These are phyloP conservation scores for Torymus texanus DNA, from an alignment of 2,888 invertebrate species.

Conservation along the genomic window DNA sequence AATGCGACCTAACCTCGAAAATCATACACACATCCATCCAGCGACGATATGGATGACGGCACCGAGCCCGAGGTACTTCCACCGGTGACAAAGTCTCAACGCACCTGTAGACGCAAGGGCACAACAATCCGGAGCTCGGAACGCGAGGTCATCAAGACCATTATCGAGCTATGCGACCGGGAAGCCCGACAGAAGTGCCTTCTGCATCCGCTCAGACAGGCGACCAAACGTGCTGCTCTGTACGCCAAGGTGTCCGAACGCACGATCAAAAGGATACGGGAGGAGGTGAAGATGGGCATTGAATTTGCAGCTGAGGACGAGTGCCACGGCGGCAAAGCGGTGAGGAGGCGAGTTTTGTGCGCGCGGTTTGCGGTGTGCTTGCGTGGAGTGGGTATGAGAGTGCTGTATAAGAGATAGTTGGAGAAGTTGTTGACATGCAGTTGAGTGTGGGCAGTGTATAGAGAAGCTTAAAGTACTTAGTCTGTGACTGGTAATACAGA, in stretches of 20 bases:
- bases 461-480: too few relatives aligned
- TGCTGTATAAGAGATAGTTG: too few relatives aligned
- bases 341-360: slow-evolving; percentile 30
- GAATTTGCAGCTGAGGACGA: slow-evolving; percentile 51
- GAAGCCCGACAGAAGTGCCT: slow-evolving; percentile 54
- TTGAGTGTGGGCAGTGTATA: too few relatives aligned
- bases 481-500: neutral
- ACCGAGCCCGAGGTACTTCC: neutral
- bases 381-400: neutral
- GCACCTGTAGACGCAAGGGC: slow-evolving; percentile 49
- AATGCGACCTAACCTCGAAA: slow-evolving; percentile 7
- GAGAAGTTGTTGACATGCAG: too few relatives aligned
- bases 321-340: slow-evolving; percentile 37
- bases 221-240: slow-evolving; percentile 55
- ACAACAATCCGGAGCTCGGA: slow-evolving; percentile 52
- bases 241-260: slow-evolving; percentile 55
- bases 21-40: neutral
- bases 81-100: too few relatives aligned
- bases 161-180: slow-evolving; percentile 54
- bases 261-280: slow-evolving; percentile 54
- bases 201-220: slow-evolving; percentile 49
- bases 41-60: neutral
- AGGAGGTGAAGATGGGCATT: slow-evolving; percentile 52
- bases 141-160: slow-evolving; percentile 52
- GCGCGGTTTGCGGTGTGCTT: neutral